These are phyloP conservation scores for Ciona savignyi DNA, from an alignment of 23 tunicate species.

Conservation along the genomic window DNA sequence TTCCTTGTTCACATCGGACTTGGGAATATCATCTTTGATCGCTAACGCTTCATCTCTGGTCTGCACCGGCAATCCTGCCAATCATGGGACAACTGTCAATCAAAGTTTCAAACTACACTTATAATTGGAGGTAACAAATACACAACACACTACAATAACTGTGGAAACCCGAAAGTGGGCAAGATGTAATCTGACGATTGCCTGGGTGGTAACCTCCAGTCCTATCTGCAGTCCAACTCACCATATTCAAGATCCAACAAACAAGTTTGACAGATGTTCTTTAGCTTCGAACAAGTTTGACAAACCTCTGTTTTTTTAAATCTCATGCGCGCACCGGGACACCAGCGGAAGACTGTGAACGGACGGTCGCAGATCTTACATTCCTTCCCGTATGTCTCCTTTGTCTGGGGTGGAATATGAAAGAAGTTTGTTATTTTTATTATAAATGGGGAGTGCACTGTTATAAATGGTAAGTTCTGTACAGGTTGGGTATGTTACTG, in stretches of 20 bases:
- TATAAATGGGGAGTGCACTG: neutral
- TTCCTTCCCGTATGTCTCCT: constrained; percentile 96
- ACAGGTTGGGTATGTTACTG: no score
- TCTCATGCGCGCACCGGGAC: constrained; percentile 97
- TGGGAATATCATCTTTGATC: constrained; percentile 75
- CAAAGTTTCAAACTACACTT: no score
- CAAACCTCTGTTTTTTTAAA: constrained; percentile 99
- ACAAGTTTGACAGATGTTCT: constrained; percentile 97
- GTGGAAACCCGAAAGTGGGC: no score
- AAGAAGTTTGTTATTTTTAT: neutral
- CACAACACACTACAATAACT: no score
- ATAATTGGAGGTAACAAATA: no score
- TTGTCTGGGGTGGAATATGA: constrained; percentile 32
- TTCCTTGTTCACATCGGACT: constrained; percentile 98
- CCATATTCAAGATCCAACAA: constrained; percentile 96
- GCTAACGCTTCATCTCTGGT: constrained; percentile 93
- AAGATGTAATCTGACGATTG: no score
- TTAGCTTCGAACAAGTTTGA: constrained; percentile 96
- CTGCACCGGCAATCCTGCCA: constrained; percentile 75
- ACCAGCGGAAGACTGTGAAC: constrained; percentile 98
- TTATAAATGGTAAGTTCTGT: no score
- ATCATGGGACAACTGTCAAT: no score
- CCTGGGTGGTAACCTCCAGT: no score
- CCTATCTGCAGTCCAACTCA: no score
- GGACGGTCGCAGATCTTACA: constrained; percentile 99